Base-by-base conservation (phyloP, 1,140 invertebrate species). In the Zaprionus nigranus region DNA sequence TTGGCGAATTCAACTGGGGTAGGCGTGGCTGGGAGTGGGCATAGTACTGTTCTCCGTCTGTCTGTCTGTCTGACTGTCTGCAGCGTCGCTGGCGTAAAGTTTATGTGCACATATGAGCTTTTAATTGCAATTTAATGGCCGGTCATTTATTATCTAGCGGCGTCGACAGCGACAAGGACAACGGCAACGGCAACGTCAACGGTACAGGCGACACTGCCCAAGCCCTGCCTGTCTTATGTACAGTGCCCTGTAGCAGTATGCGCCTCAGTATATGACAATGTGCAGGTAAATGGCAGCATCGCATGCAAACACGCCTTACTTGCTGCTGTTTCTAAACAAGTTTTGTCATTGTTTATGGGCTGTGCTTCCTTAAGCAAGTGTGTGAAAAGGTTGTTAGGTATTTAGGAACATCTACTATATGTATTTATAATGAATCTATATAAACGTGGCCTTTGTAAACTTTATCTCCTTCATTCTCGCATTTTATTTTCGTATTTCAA, bases 81-180 rank as follows among this genome's bases (percentile, higher is more conserved):
- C n/a, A 54, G 60, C 34, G 28, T 67, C 62, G 40, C 69, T 76
- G 77, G 79, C 61, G 84, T 64, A 84, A 87, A 87, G 84, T 87
- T 87, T 87, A 88, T 88, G 84, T 69, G 81, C 90, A 91, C 90
- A 91, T 91, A 91, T 91, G 90, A 91, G 90, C 90, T 91, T 91
- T 91, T 91, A 90, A 91, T 91, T 91, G 90, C 88, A 90, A 91
- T 90, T 91, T 91, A 91, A 91, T 91, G 90, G 90, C 75, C 80
- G 90, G 90, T 86, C 90, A 91, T 91, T 91, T 91, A 91, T 91
- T 91, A 91, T 91, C 90, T 81, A 86, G 84, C 73, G 81, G 85
- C 83, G 78, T 80, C 83, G 80, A 82, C 83, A 54, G 70, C 78
- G 60, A 64, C 80, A 69, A 70, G 67, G 58, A 58, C 73, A 54